Percentiles rank a stretch among this genome's conserved stretches.
These are phyloP conservation scores for Paralichthys olivaceus DNA, from an alignment of 2,113 vertebrate species.

Conservation along the genomic window DNA sequence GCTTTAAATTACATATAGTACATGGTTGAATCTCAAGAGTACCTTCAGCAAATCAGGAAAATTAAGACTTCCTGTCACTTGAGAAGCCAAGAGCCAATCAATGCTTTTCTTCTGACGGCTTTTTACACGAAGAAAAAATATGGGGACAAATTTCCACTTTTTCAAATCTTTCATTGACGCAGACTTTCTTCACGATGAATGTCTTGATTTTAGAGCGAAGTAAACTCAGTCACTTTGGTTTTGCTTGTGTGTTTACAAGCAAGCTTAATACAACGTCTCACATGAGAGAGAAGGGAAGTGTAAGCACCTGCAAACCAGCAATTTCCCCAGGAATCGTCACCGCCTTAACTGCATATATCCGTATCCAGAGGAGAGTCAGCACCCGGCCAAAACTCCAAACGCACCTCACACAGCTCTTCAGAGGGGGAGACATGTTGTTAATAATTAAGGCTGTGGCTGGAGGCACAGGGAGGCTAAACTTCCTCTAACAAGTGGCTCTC, in stretches of 20 bases:
- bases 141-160: constrained; percentile 21
- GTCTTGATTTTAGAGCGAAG: constrained; percentile 1
- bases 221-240: constrained; percentile 35
- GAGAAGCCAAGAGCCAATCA: constrained; percentile 38
- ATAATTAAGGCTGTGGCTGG: constrained; percentile 83
- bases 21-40: constrained; percentile 2
- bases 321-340: constrained; percentile 24
- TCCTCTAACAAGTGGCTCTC: constrained; percentile 82
- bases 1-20: constrained; percentile 12
- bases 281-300: constrained; percentile 20
- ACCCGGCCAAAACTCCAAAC: constrained; percentile 58
- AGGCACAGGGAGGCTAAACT: constrained; percentile 83
- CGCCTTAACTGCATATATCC: constrained; percentile 39
- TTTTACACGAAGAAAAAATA: constrained; percentile 12
- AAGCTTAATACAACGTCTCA: constrained; percentile 31
- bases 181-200: constrained; percentile 41
- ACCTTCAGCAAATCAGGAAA: no score
- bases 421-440: constrained; percentile 78
- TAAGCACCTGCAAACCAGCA: constrained; percentile 32
- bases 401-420: constrained; percentile 71
- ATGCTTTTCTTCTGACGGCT: constrained; percentile 8
- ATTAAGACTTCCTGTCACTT: constrained; percentile 7
- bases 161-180: constrained; percentile 35
- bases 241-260: constrained; percentile 45
- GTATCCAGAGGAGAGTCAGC: constrained; percentile 48